Conservation (phyloP, 2,888 invertebrate genomes). For the Nymphalis urticae region DNA sequence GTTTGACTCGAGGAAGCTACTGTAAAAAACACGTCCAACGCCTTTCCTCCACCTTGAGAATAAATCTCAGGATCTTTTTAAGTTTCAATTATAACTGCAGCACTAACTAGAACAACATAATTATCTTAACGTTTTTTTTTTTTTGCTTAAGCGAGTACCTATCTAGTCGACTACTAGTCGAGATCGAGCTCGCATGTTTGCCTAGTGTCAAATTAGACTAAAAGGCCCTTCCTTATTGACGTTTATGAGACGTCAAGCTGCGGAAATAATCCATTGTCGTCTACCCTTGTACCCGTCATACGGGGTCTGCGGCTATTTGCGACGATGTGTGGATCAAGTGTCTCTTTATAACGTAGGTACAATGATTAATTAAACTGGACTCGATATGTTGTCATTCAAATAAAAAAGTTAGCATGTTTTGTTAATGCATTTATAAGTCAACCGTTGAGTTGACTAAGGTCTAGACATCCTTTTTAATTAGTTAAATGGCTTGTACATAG, state of each 20-base stretch:
- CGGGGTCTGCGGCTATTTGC: conserved; percentile 65
- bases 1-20: conserved; percentile 70
- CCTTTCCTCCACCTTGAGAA: conserved; percentile 28
- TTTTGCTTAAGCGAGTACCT: neutral
- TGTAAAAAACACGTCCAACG: conserved; percentile 59
- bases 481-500: neutral
- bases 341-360: conserved; percentile 29
- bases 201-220: conserved; percentile 46
- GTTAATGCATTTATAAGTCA: neutral
- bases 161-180: neutral
- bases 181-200: conserved; percentile 22
- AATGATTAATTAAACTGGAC: conserved; percentile 17
- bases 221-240: conserved; percentile 55
- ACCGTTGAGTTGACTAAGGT: neutral
- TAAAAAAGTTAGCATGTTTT: neutral
- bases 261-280: conserved; percentile 74
- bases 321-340: conserved; percentile 66
- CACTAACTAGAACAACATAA: neutral
- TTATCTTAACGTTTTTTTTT: neutral
- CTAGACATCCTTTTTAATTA: conserved; percentile 3
- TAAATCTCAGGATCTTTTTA: conserved; percentile 19
- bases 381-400: neutral
- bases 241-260: conserved; percentile 63
- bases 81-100: conserved; percentile 2
- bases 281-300: conserved; percentile 50